Base-by-base conservation (phyloP, 2,113 vertebrate genomes). In the Mus spicilegus region DNA sequence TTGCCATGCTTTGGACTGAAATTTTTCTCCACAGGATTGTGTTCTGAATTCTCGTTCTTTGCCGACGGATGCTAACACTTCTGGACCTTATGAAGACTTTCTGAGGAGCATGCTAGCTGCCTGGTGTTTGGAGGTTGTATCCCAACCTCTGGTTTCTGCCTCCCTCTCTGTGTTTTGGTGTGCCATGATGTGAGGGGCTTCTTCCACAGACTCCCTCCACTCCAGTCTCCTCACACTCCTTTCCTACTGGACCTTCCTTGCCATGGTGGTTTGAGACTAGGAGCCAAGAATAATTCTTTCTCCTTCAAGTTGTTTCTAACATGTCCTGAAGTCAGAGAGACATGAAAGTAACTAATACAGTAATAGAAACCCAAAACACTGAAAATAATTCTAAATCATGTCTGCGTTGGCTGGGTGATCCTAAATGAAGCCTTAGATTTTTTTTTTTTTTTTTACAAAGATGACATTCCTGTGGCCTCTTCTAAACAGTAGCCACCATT, bases 311-410 rank as follows among this genome's bases (percentile, higher is more conserved):
- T 39, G 1, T 56, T 56, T 39, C 49, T 39, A 56, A 17, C 51
- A 42, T 14, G 13, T 19, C 16, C 16, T 19, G 12, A 11, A 42
- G 58, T 84, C n/a, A 39, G 13, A 28, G 49, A 17, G 33, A 39
- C 49, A 72, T 7, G 4, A 72, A 36, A 87, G 49, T 56, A 73
- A 20, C 13, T 39, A 58, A 88, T 73, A 73, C 12, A 88, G 69
- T 78, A 42, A 76, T 84, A 94, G 69, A 86, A 93, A 91, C 86
- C 5, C 39, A 30, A 91, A 28, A 77, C 51, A 73, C 61, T 65
- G 20, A 82, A 94, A 95, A 91, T 58, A 86, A 89, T 61, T 88
- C 19, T 88, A 81, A 78, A 65, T 72, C 84, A 80, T 75, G 46
- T 17, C 61, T 42, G 5, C 36, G 30, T 46, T 16, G 28, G 3